phyloP scores from a whole-genome alignment of 2,888 invertebrate genomes.

The Chalcosyrphus nemorum region DNA sequence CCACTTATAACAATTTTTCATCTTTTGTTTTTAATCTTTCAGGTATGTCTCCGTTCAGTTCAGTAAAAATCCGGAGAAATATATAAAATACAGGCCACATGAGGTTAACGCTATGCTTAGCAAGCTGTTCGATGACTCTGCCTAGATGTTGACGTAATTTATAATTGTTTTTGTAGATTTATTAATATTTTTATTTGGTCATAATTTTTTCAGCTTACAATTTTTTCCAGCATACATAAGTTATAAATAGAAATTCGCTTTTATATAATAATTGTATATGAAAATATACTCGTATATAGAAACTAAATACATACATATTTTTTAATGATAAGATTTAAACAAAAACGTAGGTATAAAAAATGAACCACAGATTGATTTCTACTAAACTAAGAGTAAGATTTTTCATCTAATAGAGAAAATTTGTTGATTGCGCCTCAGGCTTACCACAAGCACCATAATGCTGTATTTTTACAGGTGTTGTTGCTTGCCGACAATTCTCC shows the following conservation, averaged over 20 bases:
- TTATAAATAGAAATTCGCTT: constrained; percentile 33
- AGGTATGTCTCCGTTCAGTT: constrained; percentile 90
- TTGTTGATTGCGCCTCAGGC: constrained; percentile 92
- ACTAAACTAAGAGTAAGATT: constrained; percentile 58
- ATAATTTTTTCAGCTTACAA: constrained; percentile 26
- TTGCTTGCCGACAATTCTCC: constrained; percentile 93
- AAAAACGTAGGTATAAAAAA: constrained; percentile 34
- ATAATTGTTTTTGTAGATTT: constrained; percentile 8
- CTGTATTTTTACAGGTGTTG: constrained; percentile 88
- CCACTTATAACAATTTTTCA: too few relatives aligned
- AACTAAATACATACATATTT: constrained; percentile 11
- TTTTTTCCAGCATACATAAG: constrained; percentile 20
- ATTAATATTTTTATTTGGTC: constrained; percentile 50
- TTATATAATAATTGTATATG: constrained; percentile 12
- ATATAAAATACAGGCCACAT: constrained; percentile 93
- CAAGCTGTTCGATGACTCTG: constrained; percentile 93
- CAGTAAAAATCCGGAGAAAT: constrained; percentile 96
- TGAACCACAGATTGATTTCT: constrained; percentile 54
- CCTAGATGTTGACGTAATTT: constrained; percentile 73
- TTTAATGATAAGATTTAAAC: constrained; percentile 5
- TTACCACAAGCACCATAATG: constrained; percentile 93
- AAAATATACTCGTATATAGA: constrained; percentile 27
- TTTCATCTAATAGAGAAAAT: constrained; percentile 88
- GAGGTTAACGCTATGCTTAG: constrained; percentile 92
- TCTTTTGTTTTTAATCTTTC: constrained; percentile 27